Base-by-base conservation (phyloP, 2,888 invertebrate species). In the Leucozona laternaria region DNA sequence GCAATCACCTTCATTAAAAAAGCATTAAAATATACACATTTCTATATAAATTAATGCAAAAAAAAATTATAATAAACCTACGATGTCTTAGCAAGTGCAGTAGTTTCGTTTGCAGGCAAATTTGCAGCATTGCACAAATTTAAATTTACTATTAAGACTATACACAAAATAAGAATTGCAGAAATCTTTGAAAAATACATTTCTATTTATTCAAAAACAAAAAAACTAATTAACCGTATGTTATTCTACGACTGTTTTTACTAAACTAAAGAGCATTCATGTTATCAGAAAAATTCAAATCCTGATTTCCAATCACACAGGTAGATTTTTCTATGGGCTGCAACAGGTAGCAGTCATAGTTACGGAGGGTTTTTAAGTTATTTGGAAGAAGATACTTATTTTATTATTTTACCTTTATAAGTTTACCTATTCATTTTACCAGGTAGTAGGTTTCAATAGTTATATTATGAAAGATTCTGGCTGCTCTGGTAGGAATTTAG, bases 61-160 rank as follows among this genome's bases (percentile, higher is more conserved):
- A 5, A 13, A 31, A 13, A 48, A 50, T 1, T 28, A 22, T 25
- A 22, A 28, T 15, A 7, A 13, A 79, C 85, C 81, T 71, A 85
- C 85, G 85, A 70, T 34, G 77, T 45, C 13, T 81, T 85, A 57
- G 77, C 73, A 25, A 81, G 17, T 31, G 75, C 83, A 20, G 75
- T 77, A n/a, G 13, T 60, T 17, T 11, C 73, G 20, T 25, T 50
- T n/a, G 40, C 25, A 8, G 71, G 64, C 2, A 85, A 55, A 17
- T 7, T 73, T 28, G 80, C 77, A n/a, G 40, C 72, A 62, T 73
- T 53, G 40, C 60, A 40, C 5, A 15, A 8, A n/a, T 48, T 62
- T 6, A 60, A 17, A 43, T 37, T 45, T 0, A 40, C 20, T 22
- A 34, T 22, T 53, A 78, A 60, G 13, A 50, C 4, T 13, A 34